Conservation (phyloP, 2,888 invertebrate genomes). For the Drosophila pseudotalamancana region DNA sequence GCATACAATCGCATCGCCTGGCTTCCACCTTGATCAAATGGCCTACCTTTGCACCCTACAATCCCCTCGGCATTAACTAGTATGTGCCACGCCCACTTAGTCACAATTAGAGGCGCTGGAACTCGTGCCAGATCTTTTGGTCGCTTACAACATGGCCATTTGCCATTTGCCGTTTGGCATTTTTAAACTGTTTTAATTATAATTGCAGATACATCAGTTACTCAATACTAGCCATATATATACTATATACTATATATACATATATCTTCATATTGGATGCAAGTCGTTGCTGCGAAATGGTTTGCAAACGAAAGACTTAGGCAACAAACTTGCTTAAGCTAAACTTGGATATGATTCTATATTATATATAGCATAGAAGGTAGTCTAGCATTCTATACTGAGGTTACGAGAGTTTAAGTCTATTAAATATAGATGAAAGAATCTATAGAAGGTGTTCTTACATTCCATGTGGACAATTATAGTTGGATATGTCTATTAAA, state of each 20-base stretch:
- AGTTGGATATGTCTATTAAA: background rate
- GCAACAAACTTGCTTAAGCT: conserved; percentile 67
- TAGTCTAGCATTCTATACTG: conserved; percentile 15
- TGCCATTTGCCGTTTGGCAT: conserved; percentile 26
- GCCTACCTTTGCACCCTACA: background rate
- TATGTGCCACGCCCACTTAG: background rate
- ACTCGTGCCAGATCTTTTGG: conserved; percentile 19
- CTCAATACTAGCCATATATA: conserved; percentile 5
- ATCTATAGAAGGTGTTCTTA: background rate
- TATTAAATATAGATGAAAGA: conserved; percentile 26
- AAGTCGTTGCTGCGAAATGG: background rate
- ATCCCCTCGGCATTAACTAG: no score
- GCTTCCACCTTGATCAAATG: conserved; percentile 46
- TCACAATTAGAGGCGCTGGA: conserved; percentile 1
- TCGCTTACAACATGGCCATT: conserved; percentile 36
- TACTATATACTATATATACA: conserved; percentile 18
- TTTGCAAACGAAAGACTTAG: conserved; percentile 69
- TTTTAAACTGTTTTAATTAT: conserved; percentile 69
- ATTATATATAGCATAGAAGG: conserved; percentile 22
- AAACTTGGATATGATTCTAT: background rate
- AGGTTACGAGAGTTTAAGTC: conserved; percentile 30
- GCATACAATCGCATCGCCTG: conserved; percentile 67
- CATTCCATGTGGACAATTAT: background rate
- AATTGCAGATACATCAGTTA: conserved; percentile 20
- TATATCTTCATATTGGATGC: no score